phyloP scores from a whole-genome alignment of 2,888 invertebrate genomes.

The Urechis unicinctus region DNA sequence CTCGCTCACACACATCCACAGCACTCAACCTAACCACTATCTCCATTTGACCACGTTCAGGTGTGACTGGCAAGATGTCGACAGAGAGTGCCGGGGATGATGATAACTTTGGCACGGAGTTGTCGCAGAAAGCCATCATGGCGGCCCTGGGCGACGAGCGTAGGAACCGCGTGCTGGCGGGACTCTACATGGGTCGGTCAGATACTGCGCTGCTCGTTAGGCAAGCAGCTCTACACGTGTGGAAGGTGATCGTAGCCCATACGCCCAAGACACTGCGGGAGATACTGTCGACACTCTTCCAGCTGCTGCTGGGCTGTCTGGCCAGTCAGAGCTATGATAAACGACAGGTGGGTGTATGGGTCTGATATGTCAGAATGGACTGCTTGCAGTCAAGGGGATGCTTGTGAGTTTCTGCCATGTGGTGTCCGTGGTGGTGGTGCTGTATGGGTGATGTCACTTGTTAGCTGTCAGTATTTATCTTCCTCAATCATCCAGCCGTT shows the following conservation, averaged over 20 bases:
- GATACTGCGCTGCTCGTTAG: conserved; percentile 95
- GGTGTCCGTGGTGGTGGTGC: too few relatives aligned
- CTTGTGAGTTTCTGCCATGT: too few relatives aligned
- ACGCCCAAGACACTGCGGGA: conserved; percentile 93
- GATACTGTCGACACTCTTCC: conserved; percentile 89
- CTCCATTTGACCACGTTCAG: conserved; percentile 23
- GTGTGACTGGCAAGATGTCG: conserved; percentile 96
- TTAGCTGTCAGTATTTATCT: too few relatives aligned
- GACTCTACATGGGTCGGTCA: conserved; percentile 85
- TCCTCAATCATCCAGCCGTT: too few relatives aligned
- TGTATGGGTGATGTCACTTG: too few relatives aligned
- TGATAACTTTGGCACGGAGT: conserved; percentile 92
- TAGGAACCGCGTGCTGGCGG: conserved; percentile 71
- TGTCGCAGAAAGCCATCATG: conserved; percentile 38
- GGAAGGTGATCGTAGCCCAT: conserved; percentile 98
- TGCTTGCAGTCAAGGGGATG: too few relatives aligned
- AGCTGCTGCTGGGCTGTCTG: conserved; percentile 82
- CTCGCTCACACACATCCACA: too few relatives aligned
- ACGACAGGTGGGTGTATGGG: conserved; percentile 60
- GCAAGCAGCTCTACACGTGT: conserved; percentile 95
- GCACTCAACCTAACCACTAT: too few relatives aligned
- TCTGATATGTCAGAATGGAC: too few relatives aligned
- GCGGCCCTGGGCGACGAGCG: conserved; percentile 80
- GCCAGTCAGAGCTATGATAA: conserved; percentile 96
- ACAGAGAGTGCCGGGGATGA: conserved; percentile 97